A percentile compares a stretch with the other conserved stretches of the same genome.
phyloP scores from a whole-genome alignment of 1,140 invertebrate species.

The Pseudomyrmex flavicornis region DNA sequence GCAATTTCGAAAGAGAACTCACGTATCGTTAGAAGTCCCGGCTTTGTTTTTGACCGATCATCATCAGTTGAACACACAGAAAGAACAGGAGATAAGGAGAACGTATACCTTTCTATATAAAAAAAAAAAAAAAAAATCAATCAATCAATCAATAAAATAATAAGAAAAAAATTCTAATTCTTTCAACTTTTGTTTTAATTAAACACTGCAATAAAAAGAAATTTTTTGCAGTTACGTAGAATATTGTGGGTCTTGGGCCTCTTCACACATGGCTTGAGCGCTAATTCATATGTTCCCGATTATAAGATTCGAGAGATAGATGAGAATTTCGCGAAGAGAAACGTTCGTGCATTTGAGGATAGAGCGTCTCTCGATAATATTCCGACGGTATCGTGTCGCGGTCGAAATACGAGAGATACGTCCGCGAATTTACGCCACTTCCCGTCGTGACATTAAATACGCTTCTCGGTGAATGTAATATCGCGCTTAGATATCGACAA shows the following conservation, averaged over 20 bases:
- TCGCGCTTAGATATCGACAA: conserved; percentile 43
- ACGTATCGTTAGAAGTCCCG: no score
- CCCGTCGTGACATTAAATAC: conserved; percentile 27
- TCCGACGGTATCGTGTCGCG: conserved; percentile 31
- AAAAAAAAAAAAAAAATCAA: no score
- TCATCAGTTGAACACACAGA: no score
- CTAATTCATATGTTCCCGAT: background rate
- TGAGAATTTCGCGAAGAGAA: background rate
- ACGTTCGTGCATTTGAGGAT: background rate
- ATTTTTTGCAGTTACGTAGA: background rate
- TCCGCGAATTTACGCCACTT: conserved; percentile 31
- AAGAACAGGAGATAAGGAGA: no score
- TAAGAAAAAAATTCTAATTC: no score
- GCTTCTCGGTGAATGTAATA: background rate
- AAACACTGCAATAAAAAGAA: background rate
- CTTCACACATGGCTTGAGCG: background rate
- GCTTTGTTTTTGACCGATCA: no score
- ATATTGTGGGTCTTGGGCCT: no score
- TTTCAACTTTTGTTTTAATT: no score
- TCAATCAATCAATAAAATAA: no score
- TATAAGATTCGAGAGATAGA: background rate
- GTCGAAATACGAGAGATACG: conserved; percentile 35
- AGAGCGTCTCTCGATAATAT: conserved; percentile 42
- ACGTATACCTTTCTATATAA: no score
- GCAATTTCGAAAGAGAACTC: background rate